Percentiles rank a stretch among this genome's conserved stretches.
Evolutionary conservation across 2,797 vertebrate genomes (phyloP).

Genomic region (Distichodus sexfasciatus): DNA sequence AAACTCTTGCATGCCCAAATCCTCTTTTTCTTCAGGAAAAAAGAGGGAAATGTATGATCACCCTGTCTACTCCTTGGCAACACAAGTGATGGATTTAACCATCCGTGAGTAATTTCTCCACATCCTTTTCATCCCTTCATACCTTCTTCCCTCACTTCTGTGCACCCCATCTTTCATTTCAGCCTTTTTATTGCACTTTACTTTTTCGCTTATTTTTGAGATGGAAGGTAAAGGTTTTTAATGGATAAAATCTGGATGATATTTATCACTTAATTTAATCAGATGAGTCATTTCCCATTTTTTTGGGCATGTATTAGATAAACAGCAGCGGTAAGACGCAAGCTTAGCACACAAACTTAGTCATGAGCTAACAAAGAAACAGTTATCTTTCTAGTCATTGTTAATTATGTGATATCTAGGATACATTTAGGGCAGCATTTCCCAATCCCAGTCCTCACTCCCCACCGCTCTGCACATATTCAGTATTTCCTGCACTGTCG

Average conservation of each 20-base stretch:
- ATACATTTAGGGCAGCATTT: too few relatives aligned
- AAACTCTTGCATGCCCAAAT: conserved; percentile 99
- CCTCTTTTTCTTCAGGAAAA: conserved; percentile 99
- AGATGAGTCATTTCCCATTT: background rate
- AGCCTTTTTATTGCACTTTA: conserved; percentile 40
- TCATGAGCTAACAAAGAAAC: too few relatives aligned
- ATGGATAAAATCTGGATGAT: background rate
- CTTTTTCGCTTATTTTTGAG: background rate
- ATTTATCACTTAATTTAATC: background rate
- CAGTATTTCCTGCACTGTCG: too few relatives aligned
- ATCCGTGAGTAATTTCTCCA: conserved; percentile 98
- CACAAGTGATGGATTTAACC: conserved; percentile 99
- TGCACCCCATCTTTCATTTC: conserved; percentile 43
- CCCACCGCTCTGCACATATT: too few relatives aligned
- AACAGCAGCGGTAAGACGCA: too few relatives aligned
- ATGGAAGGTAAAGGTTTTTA: background rate
- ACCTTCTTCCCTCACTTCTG: conserved; percentile 65
- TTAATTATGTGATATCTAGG: too few relatives aligned
- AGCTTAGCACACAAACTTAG: too few relatives aligned
- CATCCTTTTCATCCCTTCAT: conserved; percentile 78
- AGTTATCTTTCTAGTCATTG: too few relatives aligned
- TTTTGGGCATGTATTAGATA: too few relatives aligned
- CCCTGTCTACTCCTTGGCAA: conserved; percentile 99
- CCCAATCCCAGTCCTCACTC: too few relatives aligned
- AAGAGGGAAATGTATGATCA: conserved; percentile 99